Evolutionary conservation across 1,140 invertebrate genomes (phyloP).

Genomic region (Drosophila sturtevanti): DNA sequence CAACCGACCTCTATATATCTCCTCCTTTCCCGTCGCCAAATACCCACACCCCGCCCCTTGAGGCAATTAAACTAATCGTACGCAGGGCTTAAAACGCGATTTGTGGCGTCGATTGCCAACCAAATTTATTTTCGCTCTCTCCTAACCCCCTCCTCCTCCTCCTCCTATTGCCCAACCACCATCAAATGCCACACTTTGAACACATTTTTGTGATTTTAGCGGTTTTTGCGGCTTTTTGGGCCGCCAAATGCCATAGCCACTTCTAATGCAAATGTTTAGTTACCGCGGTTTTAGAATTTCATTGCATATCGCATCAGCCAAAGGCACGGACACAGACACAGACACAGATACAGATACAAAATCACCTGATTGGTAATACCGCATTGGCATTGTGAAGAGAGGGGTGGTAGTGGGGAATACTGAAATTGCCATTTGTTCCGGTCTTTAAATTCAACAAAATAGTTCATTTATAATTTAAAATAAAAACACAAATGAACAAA

Average conservation of each 20-base stretch:
- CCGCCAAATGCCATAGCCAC: neutral
- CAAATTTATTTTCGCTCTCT: constrained; percentile 63
- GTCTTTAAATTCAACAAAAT: neutral
- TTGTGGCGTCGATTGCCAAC: constrained; percentile 76
- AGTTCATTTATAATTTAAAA: neutral
- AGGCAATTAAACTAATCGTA: constrained; percentile 83
- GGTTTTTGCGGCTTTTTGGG: constrained; percentile 51
- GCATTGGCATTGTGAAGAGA: too few species aligned
- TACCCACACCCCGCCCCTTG: neutral
- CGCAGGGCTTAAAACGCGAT: constrained; percentile 81
- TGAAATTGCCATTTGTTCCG: neutral
- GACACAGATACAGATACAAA: neutral
- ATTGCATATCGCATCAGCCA: neutral
- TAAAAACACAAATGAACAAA: too few species aligned
- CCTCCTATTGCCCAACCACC: constrained; percentile 11
- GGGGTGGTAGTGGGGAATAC: neutral
- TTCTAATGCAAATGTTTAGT: constrained; percentile 75
- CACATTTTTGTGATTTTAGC: constrained; percentile 64
- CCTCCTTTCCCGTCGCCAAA: too few species aligned
- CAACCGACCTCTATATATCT: too few species aligned
- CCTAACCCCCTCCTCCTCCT: neutral
- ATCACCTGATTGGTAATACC: neutral
- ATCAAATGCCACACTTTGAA: constrained; percentile 33
- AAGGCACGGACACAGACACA: too few species aligned
- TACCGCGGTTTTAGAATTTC: constrained; percentile 46